Evolutionary conservation across 2,113 vertebrate genomes (phyloP).

Genomic region (Chlorocebus sabaeus): DNA sequence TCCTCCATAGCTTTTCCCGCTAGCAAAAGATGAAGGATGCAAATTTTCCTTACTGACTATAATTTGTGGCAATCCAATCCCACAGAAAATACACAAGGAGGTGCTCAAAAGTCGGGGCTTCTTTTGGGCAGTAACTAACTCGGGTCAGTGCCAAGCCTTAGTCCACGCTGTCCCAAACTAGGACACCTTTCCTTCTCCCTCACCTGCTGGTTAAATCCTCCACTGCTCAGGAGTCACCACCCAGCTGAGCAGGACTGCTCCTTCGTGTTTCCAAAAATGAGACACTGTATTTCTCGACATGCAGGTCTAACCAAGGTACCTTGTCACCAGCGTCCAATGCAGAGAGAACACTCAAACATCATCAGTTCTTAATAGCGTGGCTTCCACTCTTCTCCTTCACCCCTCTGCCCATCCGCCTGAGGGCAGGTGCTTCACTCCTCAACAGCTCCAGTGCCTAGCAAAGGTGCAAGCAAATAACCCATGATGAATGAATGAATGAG

Average conservation of each 20-base stretch:
- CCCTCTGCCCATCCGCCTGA: neutral
- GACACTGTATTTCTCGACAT: neutral
- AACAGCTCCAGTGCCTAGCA: neutral
- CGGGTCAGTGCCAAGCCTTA: neutral
- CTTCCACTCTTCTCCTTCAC: neutral
- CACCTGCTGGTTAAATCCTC: neutral
- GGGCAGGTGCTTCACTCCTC: neutral
- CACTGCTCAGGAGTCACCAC: neutral
- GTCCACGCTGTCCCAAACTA: accelerated
- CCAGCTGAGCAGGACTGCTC: neutral
- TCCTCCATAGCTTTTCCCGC: neutral
- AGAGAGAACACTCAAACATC: neutral
- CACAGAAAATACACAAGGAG: neutral
- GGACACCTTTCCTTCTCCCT: neutral
- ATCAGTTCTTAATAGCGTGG: neutral
- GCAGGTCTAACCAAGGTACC: neutral
- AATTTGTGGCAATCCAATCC: neutral
- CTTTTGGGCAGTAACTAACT: neutral
- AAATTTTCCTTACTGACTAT: neutral
- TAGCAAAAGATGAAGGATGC: too few species aligned
- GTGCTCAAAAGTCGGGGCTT: neutral
- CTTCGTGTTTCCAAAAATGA: neutral
- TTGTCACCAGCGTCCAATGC: neutral
- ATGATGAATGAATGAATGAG: neutral
- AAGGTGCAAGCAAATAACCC: neutral